Evolutionary conservation across 2,113 vertebrate genomes (phyloP).

Genomic region (Pholis gunnellus): DNA sequence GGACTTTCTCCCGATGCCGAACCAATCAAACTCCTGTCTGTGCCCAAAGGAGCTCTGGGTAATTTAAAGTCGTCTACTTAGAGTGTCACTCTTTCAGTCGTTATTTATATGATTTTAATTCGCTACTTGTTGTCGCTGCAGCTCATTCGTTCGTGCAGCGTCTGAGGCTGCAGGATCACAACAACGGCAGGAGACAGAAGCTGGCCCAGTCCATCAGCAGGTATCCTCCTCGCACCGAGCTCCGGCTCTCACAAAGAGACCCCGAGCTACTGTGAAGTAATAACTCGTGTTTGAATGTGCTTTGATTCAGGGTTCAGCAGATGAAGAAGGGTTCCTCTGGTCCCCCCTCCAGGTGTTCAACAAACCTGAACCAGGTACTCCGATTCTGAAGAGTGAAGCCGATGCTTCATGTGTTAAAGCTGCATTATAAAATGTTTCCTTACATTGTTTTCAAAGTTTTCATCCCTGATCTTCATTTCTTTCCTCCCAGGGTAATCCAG

Average conservation of each 20-base stretch:
- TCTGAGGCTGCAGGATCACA: conserved; percentile 79
- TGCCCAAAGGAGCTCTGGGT: conserved; percentile 79
- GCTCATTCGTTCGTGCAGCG: conserved; percentile 81
- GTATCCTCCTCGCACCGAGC: conserved; percentile 11
- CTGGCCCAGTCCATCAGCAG: conserved; percentile 82
- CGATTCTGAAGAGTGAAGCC: too few species aligned
- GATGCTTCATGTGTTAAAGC: too few species aligned
- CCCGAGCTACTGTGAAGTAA: accelerated
- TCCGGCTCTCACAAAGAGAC: neutral
- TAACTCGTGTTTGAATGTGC: neutral
- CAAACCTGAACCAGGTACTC: conserved; percentile 81
- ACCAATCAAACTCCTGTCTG: conserved; percentile 77
- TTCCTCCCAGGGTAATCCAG: conserved; percentile 76
- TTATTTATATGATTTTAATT: neutral
- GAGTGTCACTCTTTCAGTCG: too few species aligned
- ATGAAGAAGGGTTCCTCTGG: conserved; percentile 85
- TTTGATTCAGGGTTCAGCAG: conserved; percentile 73
- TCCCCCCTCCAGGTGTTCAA: conserved; percentile 83
- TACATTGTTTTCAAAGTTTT: too few species aligned
- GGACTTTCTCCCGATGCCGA: conserved; percentile 76
- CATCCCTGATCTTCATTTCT: neutral
- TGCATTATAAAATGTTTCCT: too few species aligned
- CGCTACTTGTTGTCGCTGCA: conserved; percentile 20
- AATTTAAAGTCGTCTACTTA: conserved; percentile 51
- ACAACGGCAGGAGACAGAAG: conserved; percentile 83